These are phyloP conservation scores for Drosophila buzzatii DNA, from an alignment of 2,888 invertebrate genomes.

Conservation along the genomic window DNA sequence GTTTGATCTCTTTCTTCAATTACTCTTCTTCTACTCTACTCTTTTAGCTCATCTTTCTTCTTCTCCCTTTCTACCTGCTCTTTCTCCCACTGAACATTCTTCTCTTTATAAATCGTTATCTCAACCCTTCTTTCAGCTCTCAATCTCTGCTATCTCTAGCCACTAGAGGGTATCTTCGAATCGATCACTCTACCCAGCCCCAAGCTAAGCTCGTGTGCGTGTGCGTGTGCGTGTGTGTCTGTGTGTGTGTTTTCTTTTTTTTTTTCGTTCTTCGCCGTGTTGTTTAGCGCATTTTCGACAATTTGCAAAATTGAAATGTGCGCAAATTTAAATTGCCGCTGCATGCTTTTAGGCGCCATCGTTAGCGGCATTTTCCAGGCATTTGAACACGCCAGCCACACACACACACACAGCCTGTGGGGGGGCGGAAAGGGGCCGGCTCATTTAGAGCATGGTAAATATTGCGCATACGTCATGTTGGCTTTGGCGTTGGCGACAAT, in stretches of 20 bases:
- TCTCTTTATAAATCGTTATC: neutral
- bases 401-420: constrained; percentile 18
- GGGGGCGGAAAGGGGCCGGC: constrained; percentile 10
- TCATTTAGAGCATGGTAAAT: constrained; percentile 74
- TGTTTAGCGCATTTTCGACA: constrained; percentile 61
- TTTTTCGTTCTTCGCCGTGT: constrained; percentile 19
- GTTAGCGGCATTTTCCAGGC: constrained; percentile 78
- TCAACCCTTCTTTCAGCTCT: too few relatives aligned
- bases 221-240: neutral
- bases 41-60: too few relatives aligned
- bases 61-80: neutral
- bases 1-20: too few relatives aligned
- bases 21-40: too few relatives aligned
- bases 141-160: neutral
- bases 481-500: constrained; percentile 69
- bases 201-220: neutral
- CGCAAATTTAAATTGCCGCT: constrained; percentile 73
- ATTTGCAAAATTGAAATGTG: constrained; percentile 72
- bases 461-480: constrained; percentile 77
- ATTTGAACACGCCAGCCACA: constrained; percentile 65
- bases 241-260: neutral
- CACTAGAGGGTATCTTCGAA: neutral
- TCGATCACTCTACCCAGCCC: neutral
- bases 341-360: constrained; percentile 75
- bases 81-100: too few relatives aligned